phyloP scores from a whole-genome alignment of 2,888 invertebrate species.

The Latrodectus hesperus region DNA sequence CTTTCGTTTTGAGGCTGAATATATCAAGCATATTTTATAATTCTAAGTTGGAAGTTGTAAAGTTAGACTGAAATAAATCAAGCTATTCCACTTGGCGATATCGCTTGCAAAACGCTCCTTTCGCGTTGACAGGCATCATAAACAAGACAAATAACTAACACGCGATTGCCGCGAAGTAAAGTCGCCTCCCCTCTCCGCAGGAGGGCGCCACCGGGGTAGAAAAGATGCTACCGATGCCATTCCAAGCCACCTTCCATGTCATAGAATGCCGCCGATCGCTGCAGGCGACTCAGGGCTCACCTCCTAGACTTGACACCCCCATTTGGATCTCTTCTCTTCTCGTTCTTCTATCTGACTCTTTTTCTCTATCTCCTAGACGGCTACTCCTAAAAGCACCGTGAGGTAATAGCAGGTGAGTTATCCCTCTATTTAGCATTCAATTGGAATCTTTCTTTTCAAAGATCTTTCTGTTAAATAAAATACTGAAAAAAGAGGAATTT shows the following conservation, averaged over 20 bases:
- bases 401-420: constrained; percentile 39
- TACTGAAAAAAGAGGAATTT: neutral
- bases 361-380: constrained; percentile 6
- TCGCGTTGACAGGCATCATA: neutral
- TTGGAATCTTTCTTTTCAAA: neutral
- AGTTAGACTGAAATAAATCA: neutral
- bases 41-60: neutral
- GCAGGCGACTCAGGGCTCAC: constrained; percentile 38
- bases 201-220: constrained; percentile 37
- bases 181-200: constrained; percentile 19
- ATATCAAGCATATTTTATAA: neutral
- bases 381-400: constrained; percentile 2
- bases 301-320: constrained; percentile 19
- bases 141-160: constrained; percentile 38
- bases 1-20: neutral
- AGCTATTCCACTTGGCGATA: neutral
- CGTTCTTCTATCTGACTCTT: neutral
- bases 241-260: constrained; percentile 34
- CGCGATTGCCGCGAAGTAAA: constrained; percentile 17
- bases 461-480: neutral
- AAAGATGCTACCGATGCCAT: constrained; percentile 29
- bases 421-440: constrained; percentile 7
- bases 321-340: constrained; percentile 30
- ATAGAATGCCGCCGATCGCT: constrained; percentile 63
- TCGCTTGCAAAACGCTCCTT: constrained; percentile 1